Conservation (phyloP, 2,797 vertebrate genomes). For the Odontamblyopus lacepedii region DNA sequence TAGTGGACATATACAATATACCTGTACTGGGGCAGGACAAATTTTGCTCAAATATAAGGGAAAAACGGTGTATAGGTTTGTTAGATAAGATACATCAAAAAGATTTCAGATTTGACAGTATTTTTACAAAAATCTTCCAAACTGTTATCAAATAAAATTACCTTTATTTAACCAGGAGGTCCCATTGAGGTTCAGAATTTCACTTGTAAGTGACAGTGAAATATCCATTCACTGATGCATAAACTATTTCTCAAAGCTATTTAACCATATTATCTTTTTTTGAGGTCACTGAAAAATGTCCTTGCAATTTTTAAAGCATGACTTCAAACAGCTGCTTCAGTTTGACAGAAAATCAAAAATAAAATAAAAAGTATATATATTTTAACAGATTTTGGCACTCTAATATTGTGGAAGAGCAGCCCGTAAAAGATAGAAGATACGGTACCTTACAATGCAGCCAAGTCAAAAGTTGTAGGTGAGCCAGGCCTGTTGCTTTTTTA, state of each 20-base stretch:
- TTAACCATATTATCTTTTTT: too few species aligned
- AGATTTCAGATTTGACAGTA: background rate
- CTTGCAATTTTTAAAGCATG: too few species aligned
- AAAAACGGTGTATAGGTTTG: background rate
- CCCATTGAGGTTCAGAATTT: too few species aligned
- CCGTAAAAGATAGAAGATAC: background rate
- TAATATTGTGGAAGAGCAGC: background rate
- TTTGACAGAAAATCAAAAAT: too few species aligned
- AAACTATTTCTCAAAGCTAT: too few species aligned
- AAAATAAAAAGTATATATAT: too few species aligned
- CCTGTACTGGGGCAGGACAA: background rate
- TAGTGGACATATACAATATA: background rate
- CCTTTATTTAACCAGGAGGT: too few species aligned
- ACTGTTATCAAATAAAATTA: background rate
- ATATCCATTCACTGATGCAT: too few species aligned
- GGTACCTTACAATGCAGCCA: background rate
- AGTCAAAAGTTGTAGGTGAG: background rate
- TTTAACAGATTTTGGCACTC: background rate
- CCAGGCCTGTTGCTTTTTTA: background rate
- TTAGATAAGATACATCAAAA: background rate
- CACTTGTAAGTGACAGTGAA: too few species aligned
- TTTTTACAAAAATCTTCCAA: background rate
- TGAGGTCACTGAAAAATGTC: too few species aligned
- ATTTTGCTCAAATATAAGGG: background rate
- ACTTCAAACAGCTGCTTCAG: too few species aligned